These are phyloP conservation scores for Zaprionus capensis DNA, from an alignment of 1,140 invertebrate genomes.

Conservation along the genomic window DNA sequence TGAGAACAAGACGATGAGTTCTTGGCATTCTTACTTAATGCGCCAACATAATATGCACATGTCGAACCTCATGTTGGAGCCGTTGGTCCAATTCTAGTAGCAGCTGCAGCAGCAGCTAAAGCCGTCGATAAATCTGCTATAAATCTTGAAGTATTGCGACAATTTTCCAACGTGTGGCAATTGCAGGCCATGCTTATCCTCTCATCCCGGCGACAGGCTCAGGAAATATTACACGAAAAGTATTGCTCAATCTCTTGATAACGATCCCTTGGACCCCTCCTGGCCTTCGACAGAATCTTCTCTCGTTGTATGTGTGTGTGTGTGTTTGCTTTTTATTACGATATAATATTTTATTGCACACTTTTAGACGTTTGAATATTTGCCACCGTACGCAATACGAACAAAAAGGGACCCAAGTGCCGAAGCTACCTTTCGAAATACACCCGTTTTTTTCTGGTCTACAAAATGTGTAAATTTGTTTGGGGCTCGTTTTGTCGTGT, in stretches of 20 bases:
- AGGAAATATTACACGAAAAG: conserved; percentile 60
- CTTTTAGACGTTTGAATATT: conserved; percentile 74
- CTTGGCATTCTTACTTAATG: not conserved
- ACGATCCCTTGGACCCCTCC: conserved; percentile 29
- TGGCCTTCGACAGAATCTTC: conserved; percentile 12
- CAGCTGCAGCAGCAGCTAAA: conserved; percentile 48
- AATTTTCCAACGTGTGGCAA: conserved; percentile 51
- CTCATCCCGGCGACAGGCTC: conserved; percentile 35
- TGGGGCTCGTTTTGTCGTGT: conserved; percentile 62
- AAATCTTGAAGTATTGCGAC: conserved; percentile 72
- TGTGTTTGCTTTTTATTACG: conserved; percentile 73
- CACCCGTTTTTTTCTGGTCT: conserved; percentile 47
- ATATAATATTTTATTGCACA: conserved; percentile 80
- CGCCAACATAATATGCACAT: conserved; percentile 37
- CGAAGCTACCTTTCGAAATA: conserved; percentile 38
- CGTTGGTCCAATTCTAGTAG: conserved; percentile 20
- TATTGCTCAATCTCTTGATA: conserved; percentile 72
- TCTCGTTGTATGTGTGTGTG: conserved; percentile 18
- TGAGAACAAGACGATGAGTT: not conserved
- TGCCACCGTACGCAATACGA: conserved; percentile 25
- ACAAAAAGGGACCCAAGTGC: conserved; percentile 26
- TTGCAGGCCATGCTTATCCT: conserved; percentile 43
- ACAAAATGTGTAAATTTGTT: conserved; percentile 77
- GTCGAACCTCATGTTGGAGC: conserved; percentile 58
- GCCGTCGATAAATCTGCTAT: conserved; percentile 73